phyloP scores from a whole-genome alignment of 2,113 vertebrate genomes.

The Lamprotornis superbus region DNA sequence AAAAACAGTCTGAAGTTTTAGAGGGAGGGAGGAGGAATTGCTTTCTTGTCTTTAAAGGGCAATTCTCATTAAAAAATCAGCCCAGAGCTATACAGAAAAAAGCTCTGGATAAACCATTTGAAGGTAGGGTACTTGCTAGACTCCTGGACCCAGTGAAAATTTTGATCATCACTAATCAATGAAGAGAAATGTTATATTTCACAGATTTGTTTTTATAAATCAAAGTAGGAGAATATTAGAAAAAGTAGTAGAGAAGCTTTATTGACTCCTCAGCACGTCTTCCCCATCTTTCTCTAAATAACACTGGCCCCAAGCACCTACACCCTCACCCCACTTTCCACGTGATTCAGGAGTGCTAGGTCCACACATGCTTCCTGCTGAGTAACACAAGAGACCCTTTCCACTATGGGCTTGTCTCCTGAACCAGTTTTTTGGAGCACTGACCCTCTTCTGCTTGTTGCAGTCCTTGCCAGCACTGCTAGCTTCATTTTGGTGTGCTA shows the following conservation, averaged over 20 bases:
- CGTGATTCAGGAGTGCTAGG: neutral
- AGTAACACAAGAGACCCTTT: neutral
- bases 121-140: neutral
- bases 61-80: neutral
- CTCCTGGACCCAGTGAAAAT: neutral
- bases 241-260: neutral
- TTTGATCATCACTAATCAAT: neutral
- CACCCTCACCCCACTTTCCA: rapidly evolving
- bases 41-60: neutral
- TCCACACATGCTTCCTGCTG: neutral
- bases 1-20: neutral
- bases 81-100: neutral
- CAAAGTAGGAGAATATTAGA: neutral
- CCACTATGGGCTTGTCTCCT: neutral
- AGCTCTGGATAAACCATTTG: neutral
- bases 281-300: neutral
- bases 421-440: neutral
- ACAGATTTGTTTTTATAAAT: neutral
- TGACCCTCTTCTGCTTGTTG: neutral
- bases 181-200: neutral
- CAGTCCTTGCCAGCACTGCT: neutral
- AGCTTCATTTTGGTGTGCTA: neutral
- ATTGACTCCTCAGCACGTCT: neutral
- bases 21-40: neutral
- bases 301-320: too few relatives aligned